Evolutionary conservation across 2,888 invertebrate genomes (phyloP).

Genomic region (Leucania comma): DNA sequence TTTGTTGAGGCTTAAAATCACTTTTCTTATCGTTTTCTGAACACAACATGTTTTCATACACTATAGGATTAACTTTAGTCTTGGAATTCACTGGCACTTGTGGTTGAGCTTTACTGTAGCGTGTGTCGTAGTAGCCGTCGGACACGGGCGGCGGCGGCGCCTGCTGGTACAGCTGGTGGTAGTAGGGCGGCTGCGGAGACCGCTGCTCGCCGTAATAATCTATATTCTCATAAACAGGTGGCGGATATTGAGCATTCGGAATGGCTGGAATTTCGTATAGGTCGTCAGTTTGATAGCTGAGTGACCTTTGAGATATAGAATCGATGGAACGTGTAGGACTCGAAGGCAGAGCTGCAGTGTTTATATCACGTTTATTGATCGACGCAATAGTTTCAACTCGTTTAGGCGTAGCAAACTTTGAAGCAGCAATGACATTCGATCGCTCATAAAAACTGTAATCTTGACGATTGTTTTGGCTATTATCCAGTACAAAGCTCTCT

Average conservation of each 20-base stretch:
- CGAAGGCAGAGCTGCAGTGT: constrained; percentile 81
- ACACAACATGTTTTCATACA: constrained; percentile 89
- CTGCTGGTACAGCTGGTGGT: constrained; percentile 90
- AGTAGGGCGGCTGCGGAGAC: constrained; percentile 91
- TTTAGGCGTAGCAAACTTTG: constrained; percentile 95
- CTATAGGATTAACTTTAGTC: constrained; percentile 81
- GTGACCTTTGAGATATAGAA: constrained; percentile 91
- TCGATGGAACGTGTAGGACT: constrained; percentile 92
- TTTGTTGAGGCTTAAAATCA: constrained; percentile 81
- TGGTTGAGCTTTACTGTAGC: constrained; percentile 94
- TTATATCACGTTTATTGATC: constrained; percentile 84
- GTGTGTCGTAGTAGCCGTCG: constrained; percentile 89
- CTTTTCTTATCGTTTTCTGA: constrained; percentile 84
- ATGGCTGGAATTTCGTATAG: constrained; percentile 86
- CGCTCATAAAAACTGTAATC: constrained; percentile 92
- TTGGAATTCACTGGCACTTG: constrained; percentile 93
- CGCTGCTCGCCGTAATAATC: constrained; percentile 93
- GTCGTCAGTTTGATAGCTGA: constrained; percentile 87
- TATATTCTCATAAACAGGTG: constrained; percentile 95
- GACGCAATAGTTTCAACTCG: constrained; percentile 92
- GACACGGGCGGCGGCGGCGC: constrained; percentile 84
- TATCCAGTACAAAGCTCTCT: constrained; percentile 92
- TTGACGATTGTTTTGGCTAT: constrained; percentile 84
- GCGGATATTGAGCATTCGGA: constrained; percentile 82
- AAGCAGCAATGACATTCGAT: constrained; percentile 94